Conservation (phyloP, 2,888 invertebrate species). For the Agyllia agylla region DNA sequence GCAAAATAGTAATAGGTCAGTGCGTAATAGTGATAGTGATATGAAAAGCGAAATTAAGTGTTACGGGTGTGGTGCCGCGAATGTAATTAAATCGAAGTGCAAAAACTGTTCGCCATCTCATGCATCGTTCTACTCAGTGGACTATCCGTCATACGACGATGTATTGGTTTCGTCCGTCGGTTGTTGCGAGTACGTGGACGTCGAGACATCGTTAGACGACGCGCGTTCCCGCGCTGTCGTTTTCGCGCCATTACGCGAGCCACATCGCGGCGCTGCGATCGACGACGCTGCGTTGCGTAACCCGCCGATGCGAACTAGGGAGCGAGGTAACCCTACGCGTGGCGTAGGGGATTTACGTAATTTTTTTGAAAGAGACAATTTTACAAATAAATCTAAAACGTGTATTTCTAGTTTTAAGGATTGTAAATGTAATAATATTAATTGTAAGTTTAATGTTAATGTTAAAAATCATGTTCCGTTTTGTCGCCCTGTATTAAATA, state of each 20-base stretch:
- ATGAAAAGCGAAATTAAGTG: background rate
- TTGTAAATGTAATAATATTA: background rate
- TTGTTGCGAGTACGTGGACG: no score
- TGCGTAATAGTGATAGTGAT: background rate
- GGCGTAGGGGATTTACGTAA: background rate
- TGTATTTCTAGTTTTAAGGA: background rate
- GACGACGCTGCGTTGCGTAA: background rate
- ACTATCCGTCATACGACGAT: background rate
- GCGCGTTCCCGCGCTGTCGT: background rate
- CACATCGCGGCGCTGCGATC: background rate
- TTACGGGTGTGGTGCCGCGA: background rate
- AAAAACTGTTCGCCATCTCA: background rate
- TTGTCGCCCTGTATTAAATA: background rate
- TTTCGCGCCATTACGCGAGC: background rate
- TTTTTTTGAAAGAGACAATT: background rate
- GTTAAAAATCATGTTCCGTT: background rate
- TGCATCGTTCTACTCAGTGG: background rate
- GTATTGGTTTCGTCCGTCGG: no score
- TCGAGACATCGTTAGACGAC: no score
- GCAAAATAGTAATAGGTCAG: background rate
- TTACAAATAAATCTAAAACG: background rate
- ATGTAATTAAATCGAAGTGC: background rate
- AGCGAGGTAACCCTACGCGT: background rate
- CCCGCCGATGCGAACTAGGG: background rate
- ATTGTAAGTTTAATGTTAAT: background rate